Evolutionary conservation across 2,888 invertebrate genomes (phyloP), one percentile per base, ranked within the genome.

Genomic region (Gymnosoma rotundatum): DNA sequence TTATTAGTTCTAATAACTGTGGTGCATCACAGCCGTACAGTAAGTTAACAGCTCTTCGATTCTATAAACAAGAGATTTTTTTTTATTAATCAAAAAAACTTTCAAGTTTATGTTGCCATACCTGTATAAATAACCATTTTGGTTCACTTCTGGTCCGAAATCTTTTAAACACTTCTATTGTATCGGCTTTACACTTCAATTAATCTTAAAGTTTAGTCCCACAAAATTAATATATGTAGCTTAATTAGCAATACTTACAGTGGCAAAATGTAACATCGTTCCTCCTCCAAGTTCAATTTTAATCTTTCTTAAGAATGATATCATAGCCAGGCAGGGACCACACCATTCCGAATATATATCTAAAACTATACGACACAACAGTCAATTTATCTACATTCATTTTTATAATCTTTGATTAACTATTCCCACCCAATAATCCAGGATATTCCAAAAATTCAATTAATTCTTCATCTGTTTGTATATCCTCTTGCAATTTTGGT

Each of bases 291-390:
- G 92, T 93, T 98, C 98, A 88, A 98, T 94, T 91, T 98, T 98
- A 86, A 98, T 94, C 92, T 96, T 97, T 91, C 96, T 96, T 88
- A 98, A 93, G 90, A 95, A 96, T 63, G 96, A 96, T 70, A 96
- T 93, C 96, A 98, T 96, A 36, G 96, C 97, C 78, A 94, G 92
- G 90, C 98, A 98, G 0, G 98, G 97, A 0, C 98, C 98, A 89
- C 97, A 96, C 98, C 98, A 98, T 85, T 96, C 96, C 10, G 97
- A 96, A 91, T 96, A 98, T n/a, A 98, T 94, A 91, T 98, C 98
- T 79, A 97, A 94, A 83, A 98, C 96, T 95, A 89, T 3, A 52
- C 60, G 61, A 16, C 9, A 21, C 20, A 14, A 48, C 2, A 25
- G 0, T 25, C 0, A 56, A 16, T 14, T 8, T 21, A 64, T 5